Conservation (phyloP, 2,888 invertebrate species). For the Temnothorax ravouxi region DNA sequence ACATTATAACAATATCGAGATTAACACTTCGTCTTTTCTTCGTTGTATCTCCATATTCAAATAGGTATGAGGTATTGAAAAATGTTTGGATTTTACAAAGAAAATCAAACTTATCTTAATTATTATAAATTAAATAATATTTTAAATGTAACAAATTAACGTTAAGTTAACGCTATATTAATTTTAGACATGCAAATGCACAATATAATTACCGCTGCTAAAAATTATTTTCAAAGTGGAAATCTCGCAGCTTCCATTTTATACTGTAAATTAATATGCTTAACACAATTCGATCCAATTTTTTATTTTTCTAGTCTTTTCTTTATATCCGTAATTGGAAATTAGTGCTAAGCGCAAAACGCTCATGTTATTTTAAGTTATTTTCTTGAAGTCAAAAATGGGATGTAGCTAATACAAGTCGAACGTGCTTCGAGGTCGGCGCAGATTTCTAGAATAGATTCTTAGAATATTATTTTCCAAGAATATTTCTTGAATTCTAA, state of each 20-base stretch:
- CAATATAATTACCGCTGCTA: neutral
- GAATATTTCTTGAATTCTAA: constrained; percentile 30
- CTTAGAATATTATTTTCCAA: constrained; percentile 15
- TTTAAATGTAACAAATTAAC: neutral
- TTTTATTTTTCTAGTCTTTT: neutral
- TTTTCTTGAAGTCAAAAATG: neutral
- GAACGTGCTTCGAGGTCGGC: neutral
- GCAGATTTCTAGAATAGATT: constrained; percentile 32
- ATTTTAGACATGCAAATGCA: neutral
- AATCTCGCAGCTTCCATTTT: neutral
- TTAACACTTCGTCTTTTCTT: neutral
- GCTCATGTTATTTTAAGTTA: constrained; percentile 11
- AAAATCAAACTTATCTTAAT: neutral
- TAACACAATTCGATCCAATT: neutral
- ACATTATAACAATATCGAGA: neutral
- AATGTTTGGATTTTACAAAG: neutral
- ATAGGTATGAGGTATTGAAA: neutral
- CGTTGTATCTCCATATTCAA: neutral
- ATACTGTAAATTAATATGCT: neutral
- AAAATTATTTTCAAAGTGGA: neutral
- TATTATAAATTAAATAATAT: neutral
- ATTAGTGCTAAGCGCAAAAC: constrained; percentile 2
- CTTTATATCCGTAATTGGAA: neutral
- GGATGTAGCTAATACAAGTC: constrained; percentile 4
- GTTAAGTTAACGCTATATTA: neutral